These are phyloP conservation scores for Zoroaster sp. DNA, from an alignment of 53 echinoderm and acorn worm species.

Conservation along the genomic window DNA sequence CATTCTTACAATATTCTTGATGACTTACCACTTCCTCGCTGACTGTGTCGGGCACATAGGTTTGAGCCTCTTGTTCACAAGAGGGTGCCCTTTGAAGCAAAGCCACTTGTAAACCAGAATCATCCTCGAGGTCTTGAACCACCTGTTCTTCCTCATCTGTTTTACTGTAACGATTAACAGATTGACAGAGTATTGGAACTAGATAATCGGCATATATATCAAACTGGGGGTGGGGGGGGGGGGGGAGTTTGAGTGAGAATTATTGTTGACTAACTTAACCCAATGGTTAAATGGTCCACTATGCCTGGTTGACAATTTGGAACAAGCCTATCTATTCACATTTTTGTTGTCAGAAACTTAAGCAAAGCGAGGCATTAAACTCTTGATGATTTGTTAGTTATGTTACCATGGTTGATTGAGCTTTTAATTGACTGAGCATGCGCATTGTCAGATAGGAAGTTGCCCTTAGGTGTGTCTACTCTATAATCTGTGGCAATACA, in stretches of 20 bases:
- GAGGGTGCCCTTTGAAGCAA: slow-evolving; percentile 57
- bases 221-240: neutral
- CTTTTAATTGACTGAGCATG: too few relatives aligned
- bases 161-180: neutral
- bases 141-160: slow-evolving; percentile 7
- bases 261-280: too few relatives aligned
- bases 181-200: neutral
- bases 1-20: neutral
- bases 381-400: neutral
- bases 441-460: too few relatives aligned
- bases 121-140: slow-evolving; percentile 33
- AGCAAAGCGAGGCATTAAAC: neutral
- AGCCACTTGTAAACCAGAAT: slow-evolving; percentile 33
- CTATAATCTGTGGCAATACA: too few relatives aligned
- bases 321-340: too few relatives aligned
- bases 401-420: too few relatives aligned
- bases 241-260: neutral
- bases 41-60: slow-evolving; percentile 18
- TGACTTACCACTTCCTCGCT: slow-evolving; percentile 58
- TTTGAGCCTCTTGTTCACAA: slow-evolving; percentile 53
- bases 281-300: too few relatives aligned
- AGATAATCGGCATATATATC: neutral
- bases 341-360: neutral
- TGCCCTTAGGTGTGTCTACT: too few relatives aligned
- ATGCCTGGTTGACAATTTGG: neutral